Evolutionary conservation across 2,113 vertebrate species (phyloP).

Genomic region (Prunella himalayana): DNA sequence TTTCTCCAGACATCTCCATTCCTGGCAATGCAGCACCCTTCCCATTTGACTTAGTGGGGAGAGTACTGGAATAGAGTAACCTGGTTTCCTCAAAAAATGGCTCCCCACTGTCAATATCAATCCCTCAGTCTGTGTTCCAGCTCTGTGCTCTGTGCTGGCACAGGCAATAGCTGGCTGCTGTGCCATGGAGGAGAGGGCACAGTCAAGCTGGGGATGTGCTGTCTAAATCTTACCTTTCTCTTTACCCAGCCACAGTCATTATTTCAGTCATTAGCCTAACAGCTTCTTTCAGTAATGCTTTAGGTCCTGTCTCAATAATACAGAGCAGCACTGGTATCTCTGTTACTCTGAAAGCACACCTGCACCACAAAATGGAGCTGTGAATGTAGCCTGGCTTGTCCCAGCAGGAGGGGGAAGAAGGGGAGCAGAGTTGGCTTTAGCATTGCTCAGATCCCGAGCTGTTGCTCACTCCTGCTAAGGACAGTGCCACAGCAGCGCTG

Average conservation of each 20-base stretch:
- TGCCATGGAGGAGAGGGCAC: not conserved
- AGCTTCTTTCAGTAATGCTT: not conserved
- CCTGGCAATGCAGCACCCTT: not conserved
- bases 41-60: not conserved
- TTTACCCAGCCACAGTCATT: not conserved
- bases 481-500: not conserved
- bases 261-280: not conserved
- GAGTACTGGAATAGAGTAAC: not conserved
- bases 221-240: not conserved
- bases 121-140: not conserved
- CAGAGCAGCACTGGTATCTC: not conserved
- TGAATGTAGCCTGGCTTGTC: not conserved
- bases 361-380: not conserved
- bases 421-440: not conserved
- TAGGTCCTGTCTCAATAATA: not conserved
- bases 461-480: not conserved
- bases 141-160: not conserved
- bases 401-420: not conserved
- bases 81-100: not conserved
- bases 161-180: not conserved
- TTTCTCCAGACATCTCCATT: not conserved
- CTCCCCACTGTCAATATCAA: not conserved
- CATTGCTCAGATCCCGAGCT: not conserved
- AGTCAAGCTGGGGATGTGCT: not conserved
- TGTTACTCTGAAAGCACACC: not conserved